Evolutionary conservation across 2,113 vertebrate species (phyloP), one percentile per base, ranked within the genome.

Genomic region (Zosterops pallidus): DNA sequence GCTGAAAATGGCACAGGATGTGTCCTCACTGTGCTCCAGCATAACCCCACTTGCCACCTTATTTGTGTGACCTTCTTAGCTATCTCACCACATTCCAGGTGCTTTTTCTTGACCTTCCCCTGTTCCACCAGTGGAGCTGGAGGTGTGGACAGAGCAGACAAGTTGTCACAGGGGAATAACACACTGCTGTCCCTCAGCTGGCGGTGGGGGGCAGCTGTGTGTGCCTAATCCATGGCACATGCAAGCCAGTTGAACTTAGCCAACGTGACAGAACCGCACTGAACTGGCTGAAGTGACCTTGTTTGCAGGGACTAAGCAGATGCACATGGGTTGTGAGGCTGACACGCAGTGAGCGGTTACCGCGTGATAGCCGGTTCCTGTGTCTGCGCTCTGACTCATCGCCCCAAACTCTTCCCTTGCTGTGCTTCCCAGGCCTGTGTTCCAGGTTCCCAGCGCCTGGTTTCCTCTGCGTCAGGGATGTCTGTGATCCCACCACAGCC

Each of bases 141-240:
- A 50, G 56, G 56, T 2, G 3, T 1, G 2, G 86, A 67, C 55
- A 86, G 68, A 56, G 52, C 7, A 69, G 52, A 52, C 35, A 28
- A 89, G 26, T 60, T 74, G 62, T 39, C 64, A 6, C 9, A 24
- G 72, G 87, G 44, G 35, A 76, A 71, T 60, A 39, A 39, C 39
- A 63, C 9, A 11, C 35, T 75, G 65, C 63, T 60, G 39, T 57
- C 57, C 55, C 68, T 83, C 50, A 65, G 64, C 80, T 91, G 83
- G 55, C 2, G 0, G 76, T 33, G 83, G 83, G 82, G 55, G 76
- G 76, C 76, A 92, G 84, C 76, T 81, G 35, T 49, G 75, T 65
- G 79, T 62, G 89, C 80, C 76, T 90, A 93, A 95, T 92, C 90
- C 60, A 47, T 94, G 96, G 94, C 89, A 78, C 92, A 86, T 78